Evolutionary conservation across 1,140 invertebrate species (phyloP).

Genomic region (Phymorhynchus buccinoides): DNA sequence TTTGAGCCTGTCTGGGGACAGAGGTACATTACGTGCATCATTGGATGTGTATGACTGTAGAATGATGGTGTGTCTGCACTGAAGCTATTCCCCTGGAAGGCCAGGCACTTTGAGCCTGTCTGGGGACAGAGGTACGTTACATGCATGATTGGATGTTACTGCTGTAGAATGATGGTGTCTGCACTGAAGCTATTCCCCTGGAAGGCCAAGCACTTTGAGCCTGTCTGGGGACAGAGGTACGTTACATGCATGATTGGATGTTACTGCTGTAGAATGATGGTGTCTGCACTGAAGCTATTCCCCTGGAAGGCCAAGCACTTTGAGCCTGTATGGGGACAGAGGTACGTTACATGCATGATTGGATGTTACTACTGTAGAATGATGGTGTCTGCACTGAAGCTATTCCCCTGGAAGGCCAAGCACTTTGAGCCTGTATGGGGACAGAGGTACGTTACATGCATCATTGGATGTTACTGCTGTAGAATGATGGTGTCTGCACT

Average conservation of each 20-base stretch:
- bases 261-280: neutral
- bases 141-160: too few relatives aligned
- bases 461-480: too few relatives aligned
- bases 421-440: neutral
- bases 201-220: constrained; percentile 97
- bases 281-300: neutral
- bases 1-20: neutral
- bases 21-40: constrained; percentile 52
- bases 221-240: constrained; percentile 91
- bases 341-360: constrained; percentile 52
- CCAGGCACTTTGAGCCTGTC: too few relatives aligned
- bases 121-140: too few relatives aligned
- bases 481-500: too few relatives aligned
- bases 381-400: neutral
- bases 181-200: constrained; percentile 89
- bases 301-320: neutral
- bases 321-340: neutral
- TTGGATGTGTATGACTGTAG: too few relatives aligned
- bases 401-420: neutral
- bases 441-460: constrained; percentile 52
- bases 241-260: constrained; percentile 34
- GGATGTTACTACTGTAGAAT: too few relatives aligned
- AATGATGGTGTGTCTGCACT: too few relatives aligned
- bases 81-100: too few relatives aligned
- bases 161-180: too few relatives aligned